A percentile compares a stretch with the other conserved stretches of the same genome.
These are phyloP conservation scores for Burhinus oedicnemus DNA, from an alignment of 2,113 vertebrate species.

Conservation along the genomic window DNA sequence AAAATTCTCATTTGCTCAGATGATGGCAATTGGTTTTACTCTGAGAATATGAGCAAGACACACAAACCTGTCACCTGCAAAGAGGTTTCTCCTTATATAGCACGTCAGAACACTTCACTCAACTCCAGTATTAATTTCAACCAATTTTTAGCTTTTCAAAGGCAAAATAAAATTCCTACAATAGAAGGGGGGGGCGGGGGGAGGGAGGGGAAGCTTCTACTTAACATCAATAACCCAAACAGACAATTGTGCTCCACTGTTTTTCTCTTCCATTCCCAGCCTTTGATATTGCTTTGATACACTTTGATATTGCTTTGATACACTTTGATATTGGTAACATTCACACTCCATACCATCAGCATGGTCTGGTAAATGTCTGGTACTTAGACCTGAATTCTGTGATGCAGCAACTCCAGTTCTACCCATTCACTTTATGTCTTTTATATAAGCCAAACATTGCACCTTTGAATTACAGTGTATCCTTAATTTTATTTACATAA, in stretches of 20 bases:
- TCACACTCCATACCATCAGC: neutral
- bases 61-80: neutral
- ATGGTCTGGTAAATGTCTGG: neutral
- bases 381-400: neutral
- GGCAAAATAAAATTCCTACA: neutral
- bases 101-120: neutral
- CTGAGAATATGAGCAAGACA: neutral
- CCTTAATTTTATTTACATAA: neutral
- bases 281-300: neutral
- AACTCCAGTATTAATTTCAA: neutral
- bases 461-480: neutral
- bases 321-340: neutral
- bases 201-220: neutral
- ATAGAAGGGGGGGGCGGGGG: neutral
- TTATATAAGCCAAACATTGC: neutral
- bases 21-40: neutral
- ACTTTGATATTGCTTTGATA: neutral
- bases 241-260: neutral
- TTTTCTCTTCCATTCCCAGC: neutral
- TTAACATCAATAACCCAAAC: neutral
- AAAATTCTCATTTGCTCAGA: neutral
- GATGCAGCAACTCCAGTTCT: neutral
- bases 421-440: neutral
- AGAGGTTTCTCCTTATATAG: neutral
- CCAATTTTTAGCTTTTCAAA: neutral